Conservation (phyloP, 2,797 vertebrate genomes). For the Diplodus sargus region DNA sequence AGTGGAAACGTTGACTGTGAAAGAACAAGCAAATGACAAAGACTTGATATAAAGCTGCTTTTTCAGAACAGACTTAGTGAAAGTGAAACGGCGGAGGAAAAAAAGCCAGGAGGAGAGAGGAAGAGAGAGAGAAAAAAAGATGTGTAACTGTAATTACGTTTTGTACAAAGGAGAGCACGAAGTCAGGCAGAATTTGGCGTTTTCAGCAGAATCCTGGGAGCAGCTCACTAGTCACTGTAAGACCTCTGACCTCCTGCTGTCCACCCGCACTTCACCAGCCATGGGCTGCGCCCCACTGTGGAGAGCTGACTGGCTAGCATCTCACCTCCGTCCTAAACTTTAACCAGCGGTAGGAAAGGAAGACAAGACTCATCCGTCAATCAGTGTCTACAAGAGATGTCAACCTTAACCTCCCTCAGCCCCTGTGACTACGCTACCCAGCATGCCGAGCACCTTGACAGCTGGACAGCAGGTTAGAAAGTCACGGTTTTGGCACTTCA, state of each 20-base stretch:
- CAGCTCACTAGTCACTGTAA: slow-evolving; percentile 74
- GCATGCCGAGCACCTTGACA: slow-evolving; percentile 50
- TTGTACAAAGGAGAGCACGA: slow-evolving; percentile 64
- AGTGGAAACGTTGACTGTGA: neutral
- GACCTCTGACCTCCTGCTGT: slow-evolving; percentile 75
- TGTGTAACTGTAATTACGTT: slow-evolving; percentile 71
- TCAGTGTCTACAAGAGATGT: slow-evolving; percentile 53
- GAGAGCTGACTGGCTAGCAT: neutral
- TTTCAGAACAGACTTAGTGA: neutral
- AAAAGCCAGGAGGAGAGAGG: neutral
- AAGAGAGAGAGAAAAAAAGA: slow-evolving; percentile 2
- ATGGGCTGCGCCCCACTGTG: slow-evolving; percentile 5
- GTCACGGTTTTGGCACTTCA: slow-evolving; percentile 12
- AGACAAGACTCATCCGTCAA: slow-evolving; percentile 71
- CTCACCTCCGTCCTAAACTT: slow-evolving; percentile 55
- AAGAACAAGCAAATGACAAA: neutral
- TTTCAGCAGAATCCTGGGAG: slow-evolving; percentile 76
- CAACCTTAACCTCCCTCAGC: slow-evolving; percentile 41
- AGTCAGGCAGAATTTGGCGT: slow-evolving; percentile 60
- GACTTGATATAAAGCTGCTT: neutral
- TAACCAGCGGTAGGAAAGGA: slow-evolving; percentile 52
- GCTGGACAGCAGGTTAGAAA: slow-evolving; percentile 51
- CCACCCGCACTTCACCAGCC: slow-evolving; percentile 47
- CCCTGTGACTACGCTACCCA: slow-evolving; percentile 52
- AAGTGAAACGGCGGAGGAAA: neutral